Percentiles rank a stretch among this genome's conserved stretches.
These are phyloP conservation scores for Silurus glanis DNA, from an alignment of 2,113 vertebrate genomes.

Conservation along the genomic window DNA sequence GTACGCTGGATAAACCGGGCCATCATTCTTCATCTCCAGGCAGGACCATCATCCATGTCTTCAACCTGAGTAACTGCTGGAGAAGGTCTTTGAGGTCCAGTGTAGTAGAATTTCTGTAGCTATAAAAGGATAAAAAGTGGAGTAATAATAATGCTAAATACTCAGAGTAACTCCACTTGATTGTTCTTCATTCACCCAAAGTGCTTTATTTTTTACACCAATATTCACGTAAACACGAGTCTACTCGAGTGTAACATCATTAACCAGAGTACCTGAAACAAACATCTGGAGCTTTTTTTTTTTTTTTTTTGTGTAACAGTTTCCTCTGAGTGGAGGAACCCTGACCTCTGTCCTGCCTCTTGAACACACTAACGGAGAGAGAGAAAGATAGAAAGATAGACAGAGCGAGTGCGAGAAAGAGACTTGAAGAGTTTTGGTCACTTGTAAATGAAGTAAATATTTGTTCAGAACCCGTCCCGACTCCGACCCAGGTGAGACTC, in stretches of 20 bases:
- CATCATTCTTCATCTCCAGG: background rate
- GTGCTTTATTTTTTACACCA: background rate
- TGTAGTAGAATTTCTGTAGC: background rate
- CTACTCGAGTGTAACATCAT: background rate
- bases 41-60: background rate
- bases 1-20: background rate
- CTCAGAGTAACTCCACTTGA: too few relatives aligned
- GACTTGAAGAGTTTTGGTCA: conserved; percentile 67
- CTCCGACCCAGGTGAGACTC: conserved; percentile 46
- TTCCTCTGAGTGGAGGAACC: background rate
- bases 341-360: background rate
- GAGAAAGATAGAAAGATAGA: background rate
- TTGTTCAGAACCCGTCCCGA: conserved; percentile 70
- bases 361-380: background rate
- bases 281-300: background rate
- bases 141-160: too few relatives aligned
- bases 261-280: background rate
- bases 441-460: conserved; percentile 72
- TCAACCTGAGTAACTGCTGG: background rate
- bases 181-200: background rate
- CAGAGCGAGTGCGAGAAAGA: conserved; percentile 46
- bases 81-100: background rate
- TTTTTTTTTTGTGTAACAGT: background rate
- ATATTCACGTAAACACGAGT: background rate
- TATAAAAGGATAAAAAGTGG: background rate